A percentile compares a stretch with the other conserved stretches of the same genome.
phyloP scores from a whole-genome alignment of 2,888 invertebrate species.

The Dynastes hyllus region DNA sequence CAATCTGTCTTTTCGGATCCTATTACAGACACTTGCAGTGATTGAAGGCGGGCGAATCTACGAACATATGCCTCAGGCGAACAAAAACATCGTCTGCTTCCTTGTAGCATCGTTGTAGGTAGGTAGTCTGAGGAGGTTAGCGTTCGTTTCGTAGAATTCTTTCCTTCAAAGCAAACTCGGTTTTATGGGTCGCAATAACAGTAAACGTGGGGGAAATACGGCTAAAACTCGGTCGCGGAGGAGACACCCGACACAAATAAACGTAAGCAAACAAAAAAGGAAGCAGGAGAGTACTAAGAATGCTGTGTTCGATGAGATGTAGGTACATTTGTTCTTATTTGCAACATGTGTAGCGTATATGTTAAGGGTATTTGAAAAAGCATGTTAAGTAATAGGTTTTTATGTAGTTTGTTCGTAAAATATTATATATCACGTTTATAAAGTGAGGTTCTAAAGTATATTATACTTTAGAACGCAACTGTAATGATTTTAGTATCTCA shows the following conservation, averaged over 20 bases:
- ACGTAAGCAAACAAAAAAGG: constrained; percentile 2
- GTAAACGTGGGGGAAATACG: constrained; percentile 34
- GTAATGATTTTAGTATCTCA: no score
- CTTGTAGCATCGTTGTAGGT: neutral
- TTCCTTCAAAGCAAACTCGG: constrained; percentile 49
- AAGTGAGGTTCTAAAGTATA: no score
- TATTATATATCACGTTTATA: no score
- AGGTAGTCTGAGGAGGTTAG: neutral
- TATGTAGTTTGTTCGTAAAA: no score
- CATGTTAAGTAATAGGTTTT: no score
- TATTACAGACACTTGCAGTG: constrained; percentile 43
- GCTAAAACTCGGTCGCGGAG: constrained; percentile 30
- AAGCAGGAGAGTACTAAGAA: neutral
- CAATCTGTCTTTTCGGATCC: constrained; percentile 37
- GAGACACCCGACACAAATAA: constrained; percentile 36
- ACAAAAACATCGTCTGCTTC: neutral
- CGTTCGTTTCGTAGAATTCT: constrained; percentile 40
- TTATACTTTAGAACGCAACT: no score
- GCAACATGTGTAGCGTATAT: neutral
- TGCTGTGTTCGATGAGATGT: constrained; percentile 1
- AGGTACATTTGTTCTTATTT: constrained; percentile 1
- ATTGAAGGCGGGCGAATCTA: constrained; percentile 25
- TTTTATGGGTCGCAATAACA: constrained; percentile 50
- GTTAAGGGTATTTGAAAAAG: no score
- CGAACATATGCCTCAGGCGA: constrained; percentile 11